Base-by-base conservation (phyloP, 2,113 vertebrate species). In the Trinectes maculatus region DNA sequence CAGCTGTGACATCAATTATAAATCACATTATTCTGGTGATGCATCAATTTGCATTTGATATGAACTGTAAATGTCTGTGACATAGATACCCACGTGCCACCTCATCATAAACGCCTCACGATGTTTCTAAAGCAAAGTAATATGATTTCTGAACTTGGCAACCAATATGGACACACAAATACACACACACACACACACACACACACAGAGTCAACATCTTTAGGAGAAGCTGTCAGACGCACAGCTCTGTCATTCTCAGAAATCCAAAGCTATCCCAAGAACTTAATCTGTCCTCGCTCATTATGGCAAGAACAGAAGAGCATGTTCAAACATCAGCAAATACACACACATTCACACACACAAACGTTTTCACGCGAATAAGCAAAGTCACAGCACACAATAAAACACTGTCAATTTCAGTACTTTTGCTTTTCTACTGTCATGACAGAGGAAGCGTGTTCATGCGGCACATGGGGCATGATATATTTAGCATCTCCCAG, bases 401-500 rank as follows among this genome's bases (percentile, higher is more conserved):
- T 12, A 16, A 43, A 10, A 46, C 43, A 25, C 21, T 24, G 8
- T 39, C 39, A 40, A 7, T 21, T 21, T 8, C 8, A 43, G 6
- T n/a, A 6, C 43, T 43, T 43, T 43, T 43, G 10, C 21, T 25
- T 46, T 24, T 15, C 5, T 22, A 13, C 11, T 5, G 12, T 46
- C 43, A 46, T 46, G 22, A 7, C 6, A 15, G 10, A 46, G 43
- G 43, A 11, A 34, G 22, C 48, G 44, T 47, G 34, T 19, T 15
- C 37, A 55, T 69, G 70, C 15, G 72, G 51, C 49, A 74, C 74
- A 73, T 42, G 67, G 42, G 37, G 51, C 47, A 44, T 1, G 6
- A 60, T 86, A 85, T 85, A 72, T 82, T 80, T 83, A 86, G 77
- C 66, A 54, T 76, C 44, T 54, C 71, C 18, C 21, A 34, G 33